phyloP scores from a whole-genome alignment of 2,888 invertebrate genomes.

The Lithophane leautieri region DNA sequence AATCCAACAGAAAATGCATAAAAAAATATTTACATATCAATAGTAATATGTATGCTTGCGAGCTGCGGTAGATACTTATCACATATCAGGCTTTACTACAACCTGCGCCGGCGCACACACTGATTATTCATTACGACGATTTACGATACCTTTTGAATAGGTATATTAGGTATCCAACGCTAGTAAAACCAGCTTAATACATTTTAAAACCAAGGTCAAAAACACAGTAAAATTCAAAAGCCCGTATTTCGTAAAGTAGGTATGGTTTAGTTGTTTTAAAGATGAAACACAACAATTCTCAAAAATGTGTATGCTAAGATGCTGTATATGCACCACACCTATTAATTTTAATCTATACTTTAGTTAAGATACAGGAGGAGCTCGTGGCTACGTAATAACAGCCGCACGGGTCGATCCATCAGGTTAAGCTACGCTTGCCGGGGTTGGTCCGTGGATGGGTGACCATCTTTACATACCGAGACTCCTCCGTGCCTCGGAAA shows the following conservation, averaged over 20 bases:
- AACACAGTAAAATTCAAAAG: neutral
- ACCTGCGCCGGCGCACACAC: conserved; percentile 16
- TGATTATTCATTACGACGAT: neutral
- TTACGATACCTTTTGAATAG: neutral
- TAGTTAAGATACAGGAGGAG: neutral
- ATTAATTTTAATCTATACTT: neutral
- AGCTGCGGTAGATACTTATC: neutral
- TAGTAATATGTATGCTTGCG: neutral
- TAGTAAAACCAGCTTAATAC: neutral
- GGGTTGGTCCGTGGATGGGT: no score
- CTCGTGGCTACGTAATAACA: no score
- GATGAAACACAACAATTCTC: neutral
- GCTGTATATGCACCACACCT: neutral
- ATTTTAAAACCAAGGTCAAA: conserved; percentile 1
- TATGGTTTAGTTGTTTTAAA: neutral
- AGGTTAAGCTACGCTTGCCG: no score
- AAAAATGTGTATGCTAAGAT: neutral
- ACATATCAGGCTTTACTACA: conserved; percentile 17
- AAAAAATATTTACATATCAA: neutral
- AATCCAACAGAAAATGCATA: neutral
- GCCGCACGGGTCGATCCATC: no score
- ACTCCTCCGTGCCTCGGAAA: no score
- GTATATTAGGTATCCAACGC: neutral
- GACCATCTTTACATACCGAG: no score
- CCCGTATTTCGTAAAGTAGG: neutral